Evolutionary conservation across 2,888 invertebrate genomes (phyloP), one percentile per base, ranked within the genome.

Genomic region (Ceriagrion tenellum): DNA sequence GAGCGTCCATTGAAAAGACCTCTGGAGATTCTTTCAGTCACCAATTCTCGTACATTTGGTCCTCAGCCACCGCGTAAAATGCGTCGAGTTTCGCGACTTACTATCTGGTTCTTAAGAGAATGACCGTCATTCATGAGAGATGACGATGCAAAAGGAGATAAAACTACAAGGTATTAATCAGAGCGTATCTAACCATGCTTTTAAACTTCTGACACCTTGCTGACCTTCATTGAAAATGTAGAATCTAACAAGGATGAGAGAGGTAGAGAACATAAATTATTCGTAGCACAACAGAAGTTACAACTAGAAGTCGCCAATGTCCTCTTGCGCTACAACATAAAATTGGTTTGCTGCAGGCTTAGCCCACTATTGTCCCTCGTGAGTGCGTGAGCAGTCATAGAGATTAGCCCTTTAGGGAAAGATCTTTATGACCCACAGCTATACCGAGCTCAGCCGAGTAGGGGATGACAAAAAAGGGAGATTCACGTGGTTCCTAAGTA

Each of bases 331-430:
- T 88, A 59, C 63, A 63, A 63, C 23, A 16, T 40, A 40, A 40
- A 63, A 91, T 91, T 91, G 91, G 63, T 55, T 40, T 91, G 91
- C 63, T 35, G 35, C 35, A 63, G 63, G 91, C 91, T 63, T 91
- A 35, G 91, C 35, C 26, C 91, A 91, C 63, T 91, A 91, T 91
- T 91, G 63, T 40, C 91, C 26, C 63, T 26, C 63, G 63, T 63
- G 35, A 40, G 91, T 63, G 91, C 91, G 59, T 91, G 91, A 91
- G 91, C 40, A 63, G 63, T 35, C 91, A 91, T 91, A 63, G 63
- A 40, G 35, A 91, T 91, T 35, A 26, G 59, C 59, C 59, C 90
- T 90, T 90, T 26, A 26, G 90, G 90, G 90, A 59, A 90, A 35
- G 20, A 35, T 59, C 56, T 26, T 35, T 23, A 26, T 30, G 26